These are phyloP conservation scores for Plestiodon gilberti DNA, from an alignment of 2,113 vertebrate genomes.

Conservation along the genomic window DNA sequence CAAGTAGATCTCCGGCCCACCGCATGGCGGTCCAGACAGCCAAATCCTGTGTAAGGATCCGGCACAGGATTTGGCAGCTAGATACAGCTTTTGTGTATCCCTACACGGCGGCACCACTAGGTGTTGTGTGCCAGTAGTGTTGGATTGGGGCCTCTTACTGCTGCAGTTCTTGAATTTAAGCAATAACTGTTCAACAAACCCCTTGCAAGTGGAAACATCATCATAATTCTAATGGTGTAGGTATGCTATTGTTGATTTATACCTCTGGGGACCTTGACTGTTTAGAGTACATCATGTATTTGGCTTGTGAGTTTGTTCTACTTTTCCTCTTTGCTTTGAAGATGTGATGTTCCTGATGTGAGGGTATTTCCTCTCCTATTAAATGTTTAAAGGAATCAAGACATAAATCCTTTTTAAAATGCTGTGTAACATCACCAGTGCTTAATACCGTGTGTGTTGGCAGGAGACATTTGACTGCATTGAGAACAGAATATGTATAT, in stretches of 20 bases:
- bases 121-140: too few relatives aligned
- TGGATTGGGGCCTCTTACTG: not conserved
- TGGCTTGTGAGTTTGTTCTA: constrained; percentile 5
- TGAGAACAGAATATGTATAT: not conserved
- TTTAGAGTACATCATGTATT: constrained; percentile 20
- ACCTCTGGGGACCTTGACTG: not conserved
- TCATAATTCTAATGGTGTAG: not conserved
- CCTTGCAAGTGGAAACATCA: not conserved
- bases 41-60: too few relatives aligned
- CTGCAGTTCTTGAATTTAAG: not conserved
- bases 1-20: too few relatives aligned
- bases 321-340: not conserved
- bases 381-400: not conserved
- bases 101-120: not conserved
- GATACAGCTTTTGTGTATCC: not conserved
- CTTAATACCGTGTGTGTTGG: not conserved
- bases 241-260: not conserved
- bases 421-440: not conserved
- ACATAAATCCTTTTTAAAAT: constrained; percentile 23
- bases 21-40: too few relatives aligned
- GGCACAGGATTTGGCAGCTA: too few relatives aligned
- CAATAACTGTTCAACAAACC: not conserved
- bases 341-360: constrained; percentile 16
- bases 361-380: constrained; percentile 4
- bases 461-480: not conserved